Evolutionary conservation across 1,140 invertebrate genomes (phyloP).

Genomic region (silkworm (Bombyx mori)): ASM3026992v2 NC_085125.1:9684001-9684500

Average conservation of each 20-base stretch:
- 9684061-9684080: slow-evolving; percentile 18
- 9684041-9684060: slow-evolving; percentile 20
- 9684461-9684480: no score
- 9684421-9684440: no score
- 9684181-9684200: slow-evolving; percentile 36
- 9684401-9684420: no score
- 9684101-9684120: slow-evolving; percentile 57
- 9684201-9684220: slow-evolving; percentile 43
- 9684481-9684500: no score
- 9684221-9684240: slow-evolving; percentile 57
- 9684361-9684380: slow-evolving; percentile 25
- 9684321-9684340: slow-evolving; percentile 51
- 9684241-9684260: slow-evolving; percentile 64
- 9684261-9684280: slow-evolving; percentile 63
- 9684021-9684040: no score
- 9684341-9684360: slow-evolving; percentile 58
- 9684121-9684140: slow-evolving; percentile 59
- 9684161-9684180: slow-evolving; percentile 34
- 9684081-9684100: slow-evolving; percentile 39
- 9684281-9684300: slow-evolving; percentile 68
- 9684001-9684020: no score
- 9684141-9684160: slow-evolving; percentile 64
- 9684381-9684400: background rate
- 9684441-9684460: no score
- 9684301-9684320: slow-evolving; percentile 43